These are phyloP conservation scores for Bos javanicus DNA, from an alignment of 2,113 vertebrate species.

Conservation along the genomic window DNA sequence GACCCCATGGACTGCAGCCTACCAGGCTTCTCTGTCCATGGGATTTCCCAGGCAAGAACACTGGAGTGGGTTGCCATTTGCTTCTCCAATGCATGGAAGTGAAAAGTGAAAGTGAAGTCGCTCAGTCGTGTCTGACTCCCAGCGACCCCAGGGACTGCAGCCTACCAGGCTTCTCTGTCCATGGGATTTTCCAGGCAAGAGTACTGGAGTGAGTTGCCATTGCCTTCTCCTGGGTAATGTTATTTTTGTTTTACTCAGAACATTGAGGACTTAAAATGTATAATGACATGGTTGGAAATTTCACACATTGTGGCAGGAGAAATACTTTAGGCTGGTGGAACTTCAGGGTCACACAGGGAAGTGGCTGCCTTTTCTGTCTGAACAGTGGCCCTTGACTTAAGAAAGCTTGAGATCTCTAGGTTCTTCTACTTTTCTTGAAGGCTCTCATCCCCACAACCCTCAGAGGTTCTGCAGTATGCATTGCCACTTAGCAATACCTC, in stretches of 20 bases:
- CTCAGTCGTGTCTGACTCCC: too few species aligned
- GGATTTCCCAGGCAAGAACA: too few species aligned
- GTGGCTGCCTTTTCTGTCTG: neutral
- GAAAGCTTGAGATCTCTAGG: neutral
- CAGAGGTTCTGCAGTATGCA: neutral
- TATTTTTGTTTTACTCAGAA: neutral
- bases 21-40: too few species aligned
- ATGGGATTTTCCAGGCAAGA: too few species aligned
- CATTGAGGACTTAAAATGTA: neutral
- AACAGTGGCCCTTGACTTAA: neutral
- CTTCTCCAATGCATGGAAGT: too few species aligned
- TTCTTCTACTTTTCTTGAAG: neutral
- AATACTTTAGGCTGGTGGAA: neutral
- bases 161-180: too few species aligned
- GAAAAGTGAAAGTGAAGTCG: too few species aligned
- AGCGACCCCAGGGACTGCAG: too few species aligned
- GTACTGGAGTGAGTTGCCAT: too few species aligned
- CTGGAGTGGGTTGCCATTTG: too few species aligned
- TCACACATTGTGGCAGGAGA: neutral
- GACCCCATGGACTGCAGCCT: too few species aligned
- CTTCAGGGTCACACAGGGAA: neutral
- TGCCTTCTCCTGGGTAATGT: neutral
- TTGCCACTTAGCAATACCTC: neutral
- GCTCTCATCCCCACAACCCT: neutral
- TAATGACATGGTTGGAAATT: neutral